A percentile compares a stretch with the other conserved stretches of the same genome.
Conservation (phyloP, 53 echinoderm and acorn worm species). For the Astropecten irregularis region DNA sequence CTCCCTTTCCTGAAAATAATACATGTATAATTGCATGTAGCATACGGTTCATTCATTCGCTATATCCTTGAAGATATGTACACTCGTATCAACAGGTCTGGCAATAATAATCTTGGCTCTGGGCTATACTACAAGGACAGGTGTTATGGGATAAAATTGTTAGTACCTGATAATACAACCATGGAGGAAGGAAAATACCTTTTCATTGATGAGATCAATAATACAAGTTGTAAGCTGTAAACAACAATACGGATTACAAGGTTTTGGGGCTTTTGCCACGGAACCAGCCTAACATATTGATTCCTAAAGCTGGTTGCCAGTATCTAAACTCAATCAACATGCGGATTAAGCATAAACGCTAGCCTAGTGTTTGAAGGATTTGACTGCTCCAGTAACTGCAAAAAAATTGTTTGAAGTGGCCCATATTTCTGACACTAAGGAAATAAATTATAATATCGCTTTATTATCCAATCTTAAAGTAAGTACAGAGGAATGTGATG, state of each 20-base stretch:
- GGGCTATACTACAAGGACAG: neutral
- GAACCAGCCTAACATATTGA: neutral
- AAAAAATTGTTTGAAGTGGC: neutral
- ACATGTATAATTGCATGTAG: neutral
- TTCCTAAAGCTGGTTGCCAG: neutral
- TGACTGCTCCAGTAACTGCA: neutral
- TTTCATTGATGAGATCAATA: constrained; percentile 5
- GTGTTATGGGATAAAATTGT: neutral
- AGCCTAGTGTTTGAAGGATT: neutral
- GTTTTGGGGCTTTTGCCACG: neutral
- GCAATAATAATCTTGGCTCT: neutral
- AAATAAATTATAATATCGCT: no score
- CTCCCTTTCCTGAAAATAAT: neutral
- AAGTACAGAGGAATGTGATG: no score
- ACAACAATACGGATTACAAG: constrained; percentile 18
- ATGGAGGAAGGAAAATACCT: neutral
- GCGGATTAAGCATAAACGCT: neutral
- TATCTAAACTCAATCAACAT: neutral
- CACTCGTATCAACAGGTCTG: neutral
- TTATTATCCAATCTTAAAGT: no score
- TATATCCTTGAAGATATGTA: neutral
- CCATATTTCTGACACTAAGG: no score
- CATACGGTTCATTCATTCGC: neutral
- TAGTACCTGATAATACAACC: neutral
- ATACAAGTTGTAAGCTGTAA: constrained; percentile 2